Conservation (phyloP, 2,113 vertebrate genomes). For the Rhagologus leucostigma region DNA sequence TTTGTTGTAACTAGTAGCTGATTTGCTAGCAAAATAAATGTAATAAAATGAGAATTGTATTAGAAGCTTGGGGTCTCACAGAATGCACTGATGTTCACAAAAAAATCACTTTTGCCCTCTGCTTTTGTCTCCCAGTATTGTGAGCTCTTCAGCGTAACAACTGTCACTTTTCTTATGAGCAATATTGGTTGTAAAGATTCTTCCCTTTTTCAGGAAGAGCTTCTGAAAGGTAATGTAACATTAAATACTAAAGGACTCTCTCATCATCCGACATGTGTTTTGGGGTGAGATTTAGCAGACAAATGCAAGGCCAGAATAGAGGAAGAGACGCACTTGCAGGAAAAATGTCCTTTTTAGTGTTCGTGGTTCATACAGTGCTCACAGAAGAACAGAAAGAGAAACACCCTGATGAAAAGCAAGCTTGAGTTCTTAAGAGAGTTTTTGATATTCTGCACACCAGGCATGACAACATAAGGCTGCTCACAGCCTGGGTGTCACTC, state of each 20-base stretch:
- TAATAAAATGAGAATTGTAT: background rate
- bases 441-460: slow-evolving; percentile 58
- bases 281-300: background rate
- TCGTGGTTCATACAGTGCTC: background rate
- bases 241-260: background rate
- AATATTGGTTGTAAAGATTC: background rate
- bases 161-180: background rate
- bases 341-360: background rate
- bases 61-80: background rate
- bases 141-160: background rate
- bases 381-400: background rate
- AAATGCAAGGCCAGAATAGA: background rate
- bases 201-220: background rate
- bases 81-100: background rate
- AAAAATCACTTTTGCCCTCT: background rate
- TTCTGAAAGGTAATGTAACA: background rate
- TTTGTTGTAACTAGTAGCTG: background rate
- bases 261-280: background rate
- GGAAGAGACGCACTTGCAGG: background rate
- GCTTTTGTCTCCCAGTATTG: background rate
- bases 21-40: background rate
- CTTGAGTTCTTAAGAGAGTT: slow-evolving; percentile 32
- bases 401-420: slow-evolving; percentile 33
- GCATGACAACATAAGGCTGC: slow-evolving; percentile 65
- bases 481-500: slow-evolving; percentile 65